Evolutionary conservation across 2,888 invertebrate genomes (phyloP), one percentile per base, ranked within the genome.

Genomic region (Panopea generosa): DNA sequence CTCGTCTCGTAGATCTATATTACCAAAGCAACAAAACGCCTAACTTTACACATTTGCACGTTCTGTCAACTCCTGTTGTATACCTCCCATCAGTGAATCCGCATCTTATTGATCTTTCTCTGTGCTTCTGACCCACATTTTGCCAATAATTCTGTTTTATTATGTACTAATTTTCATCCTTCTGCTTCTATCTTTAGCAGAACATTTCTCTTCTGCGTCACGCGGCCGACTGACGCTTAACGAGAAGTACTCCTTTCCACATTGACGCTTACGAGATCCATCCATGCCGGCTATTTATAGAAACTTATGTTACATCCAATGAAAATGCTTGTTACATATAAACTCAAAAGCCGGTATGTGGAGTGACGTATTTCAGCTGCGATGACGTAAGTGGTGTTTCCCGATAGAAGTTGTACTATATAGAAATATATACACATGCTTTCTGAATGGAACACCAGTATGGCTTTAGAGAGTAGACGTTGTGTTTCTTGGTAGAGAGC

Each of bases 351-450:
- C 47, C 27, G 45, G 57, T 56, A 61, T 61, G 62, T 49, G 72
- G 50, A 62, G 80, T 80, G 80, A 80, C 80, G 80, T 80, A 76
- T 73, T 7, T 40, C 38, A 62, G 55, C 29, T 45, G 55, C 55
- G 43, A 76, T 80, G 80, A 80, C 80, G 80, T 72, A 59, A 56
- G 60, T 59, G 78, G 80, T 76, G 80, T 80, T 80, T 76, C 80
- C 79, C 79, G 72, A 80, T 72, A 76, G 72, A 50, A 76, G 59
- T 29, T 53, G 75, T 70, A 76, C 72, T 80, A 80, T 68, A 62
- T 65, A 50, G 63, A 65, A 50, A 75, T 77, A 77, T 77, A 72
- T 69, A 56, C 68, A 45, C 38, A 26, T 43, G 43, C 18, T 45
- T 40, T 18, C 38, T 50, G 60, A 68, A 72, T 68, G 60, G 53